Evolutionary conservation across 2,888 invertebrate species (phyloP), one percentile per base, ranked within the genome.

Genomic region (Xanthia togata): DNA sequence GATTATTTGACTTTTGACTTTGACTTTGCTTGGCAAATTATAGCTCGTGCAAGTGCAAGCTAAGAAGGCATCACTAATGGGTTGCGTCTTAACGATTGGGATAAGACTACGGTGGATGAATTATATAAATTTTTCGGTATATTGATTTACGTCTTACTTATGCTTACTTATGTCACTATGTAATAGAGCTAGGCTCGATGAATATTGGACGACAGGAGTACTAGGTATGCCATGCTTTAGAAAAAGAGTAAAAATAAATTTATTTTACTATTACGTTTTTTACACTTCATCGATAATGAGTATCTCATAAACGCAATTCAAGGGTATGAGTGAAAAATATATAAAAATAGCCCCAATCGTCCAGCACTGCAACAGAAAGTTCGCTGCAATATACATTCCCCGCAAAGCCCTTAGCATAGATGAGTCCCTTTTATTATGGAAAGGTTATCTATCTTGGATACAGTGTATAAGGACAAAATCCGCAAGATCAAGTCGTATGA

Each of bases 301-400:
- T 26, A 26, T 57, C 57, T 57, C 26, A 57, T 26, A 57, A 14
- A 57, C 57, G 2, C 6, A 2, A 57, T 57, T 59, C 59, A 59
- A 26, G 57, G 26, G 8, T 57, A 57, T 26, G 59, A 59, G 17
- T 26, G n/a, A 57, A 57, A 57, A 14, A 57, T 57, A 57, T 57
- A 57, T 57, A n/a, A 57, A 57, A 57, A 57, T 26, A 57, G 14
- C n/a, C n/a, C 57, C 57, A n/a, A 57, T 57, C n/a, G n/a, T 57
- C n/a, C 14, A 57, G n/a, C n/a, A 57, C n/a, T 6, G 57, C 57
- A 57, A 57, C 57, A 57, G n/a, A n/a, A 57, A 57, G 26, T 57
- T 57, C n/a, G n/a, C 57, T 26, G 57, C n/a, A 57, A 57, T 57
- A 57, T 26, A 5, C n/a, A 57, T 26, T 57, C 57, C 57, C 0